These are phyloP conservation scores for Drosophila sulfurigaster DNA, from an alignment of 1,140 invertebrate genomes.

Conservation along the genomic window DNA sequence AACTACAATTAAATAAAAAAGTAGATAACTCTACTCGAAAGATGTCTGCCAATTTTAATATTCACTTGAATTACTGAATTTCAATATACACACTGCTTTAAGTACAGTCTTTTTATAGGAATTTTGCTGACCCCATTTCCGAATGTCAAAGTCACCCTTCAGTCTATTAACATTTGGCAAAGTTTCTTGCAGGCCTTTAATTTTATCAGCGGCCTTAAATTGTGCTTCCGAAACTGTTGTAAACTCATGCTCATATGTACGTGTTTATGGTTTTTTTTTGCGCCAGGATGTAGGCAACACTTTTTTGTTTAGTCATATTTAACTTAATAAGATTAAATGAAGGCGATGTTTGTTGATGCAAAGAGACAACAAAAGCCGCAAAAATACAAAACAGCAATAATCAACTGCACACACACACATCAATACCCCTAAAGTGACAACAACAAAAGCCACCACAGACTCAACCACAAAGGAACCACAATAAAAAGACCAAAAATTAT, in stretches of 20 bases:
- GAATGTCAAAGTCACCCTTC: neutral
- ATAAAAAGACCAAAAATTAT: conserved; percentile 67
- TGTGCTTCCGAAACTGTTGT: neutral
- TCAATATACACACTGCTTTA: too few relatives aligned
- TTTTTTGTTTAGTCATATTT: conserved; percentile 29
- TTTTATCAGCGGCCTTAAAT: conserved; percentile 7
- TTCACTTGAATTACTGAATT: too few relatives aligned
- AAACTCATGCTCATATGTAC: neutral
- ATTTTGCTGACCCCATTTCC: conserved; percentile 2
- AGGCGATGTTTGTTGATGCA: conserved; percentile 14
- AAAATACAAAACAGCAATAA: conserved; percentile 20
- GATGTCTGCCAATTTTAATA: too few relatives aligned
- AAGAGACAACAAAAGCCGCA: conserved; percentile 19
- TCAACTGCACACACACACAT: conserved; percentile 2
- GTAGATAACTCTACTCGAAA: too few relatives aligned
- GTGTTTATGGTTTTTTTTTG: neutral
- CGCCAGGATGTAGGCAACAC: conserved; percentile 37
- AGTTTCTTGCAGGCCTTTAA: neutral
- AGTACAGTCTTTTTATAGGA: neutral
- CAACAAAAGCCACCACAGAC: neutral
- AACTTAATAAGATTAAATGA: conserved; percentile 21
- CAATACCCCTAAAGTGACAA: neutral
- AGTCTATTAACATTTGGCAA: neutral
- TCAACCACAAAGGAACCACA: conserved; percentile 47
- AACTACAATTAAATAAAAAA: too few relatives aligned